These are phyloP conservation scores for Henricia sp. DNA, from an alignment of 53 echinoderm and acorn worm genomes.

Conservation along the genomic window DNA sequence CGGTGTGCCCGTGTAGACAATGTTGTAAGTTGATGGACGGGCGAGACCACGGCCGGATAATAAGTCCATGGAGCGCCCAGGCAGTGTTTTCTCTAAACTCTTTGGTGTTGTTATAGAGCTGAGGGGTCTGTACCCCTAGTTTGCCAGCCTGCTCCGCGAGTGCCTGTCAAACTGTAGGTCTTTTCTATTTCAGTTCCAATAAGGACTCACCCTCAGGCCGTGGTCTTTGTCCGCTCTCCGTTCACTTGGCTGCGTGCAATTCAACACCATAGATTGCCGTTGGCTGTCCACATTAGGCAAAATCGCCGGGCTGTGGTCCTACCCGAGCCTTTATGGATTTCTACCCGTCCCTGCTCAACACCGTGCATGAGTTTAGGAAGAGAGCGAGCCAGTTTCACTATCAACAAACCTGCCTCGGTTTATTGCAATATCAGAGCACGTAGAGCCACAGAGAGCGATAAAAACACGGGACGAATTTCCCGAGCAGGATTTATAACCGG, in stretches of 20 bases:
- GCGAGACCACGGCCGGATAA: conserved; percentile 43
- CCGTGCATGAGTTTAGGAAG: not conserved
- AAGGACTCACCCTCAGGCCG: conserved; percentile 45
- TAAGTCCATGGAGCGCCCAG: not conserved
- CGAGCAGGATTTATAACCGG: conserved; percentile 53
- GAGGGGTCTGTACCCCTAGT: conserved; percentile 49
- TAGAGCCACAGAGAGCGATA: conserved; percentile 22
- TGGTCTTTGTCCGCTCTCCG: conserved; percentile 45
- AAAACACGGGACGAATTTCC: conserved; percentile 37
- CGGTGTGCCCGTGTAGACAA: not conserved
- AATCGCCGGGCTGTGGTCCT: conserved; percentile 43
- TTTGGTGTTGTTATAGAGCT: conserved; percentile 53
- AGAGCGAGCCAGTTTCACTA: conserved; percentile 21
- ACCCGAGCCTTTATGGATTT: conserved; percentile 49
- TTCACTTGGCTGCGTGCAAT: conserved; percentile 52
- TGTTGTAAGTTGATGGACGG: conserved; percentile 54
- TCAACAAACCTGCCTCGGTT: conserved; percentile 30
- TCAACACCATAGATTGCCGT: conserved; percentile 49
- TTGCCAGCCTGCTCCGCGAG: conserved; percentile 29
- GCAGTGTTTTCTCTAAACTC: not conserved
- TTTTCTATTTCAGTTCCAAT: conserved; percentile 61
- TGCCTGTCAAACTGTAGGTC: conserved; percentile 53
- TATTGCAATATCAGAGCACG: conserved; percentile 56
- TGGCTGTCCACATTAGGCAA: conserved; percentile 58
- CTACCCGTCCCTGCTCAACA: conserved; percentile 33